Conservation (phyloP, 2,113 vertebrate genomes). For the Psephotus haematonotus region DNA sequence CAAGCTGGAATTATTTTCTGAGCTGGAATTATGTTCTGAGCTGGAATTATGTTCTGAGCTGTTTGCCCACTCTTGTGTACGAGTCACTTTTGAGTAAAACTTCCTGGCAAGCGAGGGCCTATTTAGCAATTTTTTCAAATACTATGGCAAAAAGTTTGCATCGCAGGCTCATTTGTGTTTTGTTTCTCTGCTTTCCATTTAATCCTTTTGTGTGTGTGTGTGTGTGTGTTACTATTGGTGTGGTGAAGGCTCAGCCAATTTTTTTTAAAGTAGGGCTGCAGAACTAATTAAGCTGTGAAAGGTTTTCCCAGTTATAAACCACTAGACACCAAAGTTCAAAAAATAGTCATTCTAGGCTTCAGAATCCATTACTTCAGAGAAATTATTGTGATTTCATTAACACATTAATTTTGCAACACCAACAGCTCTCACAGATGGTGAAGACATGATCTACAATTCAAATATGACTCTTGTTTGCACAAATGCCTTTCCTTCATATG, state of each 20-base stretch:
- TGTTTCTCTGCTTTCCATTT: constrained; percentile 40
- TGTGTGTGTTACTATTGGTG: constrained; percentile 51
- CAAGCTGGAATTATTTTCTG: constrained; percentile 75
- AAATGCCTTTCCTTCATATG: constrained; percentile 87
- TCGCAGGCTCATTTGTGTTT: constrained; percentile 50
- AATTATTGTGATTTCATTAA: constrained; percentile 91
- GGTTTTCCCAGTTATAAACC: constrained; percentile 80
- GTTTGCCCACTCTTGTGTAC: constrained; percentile 73
- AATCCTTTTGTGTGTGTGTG: background rate
- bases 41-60: constrained; percentile 75
- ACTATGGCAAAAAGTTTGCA: constrained; percentile 74
- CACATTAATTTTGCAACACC: constrained; percentile 88
- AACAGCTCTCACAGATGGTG: constrained; percentile 87
- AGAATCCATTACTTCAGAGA: constrained; percentile 82
- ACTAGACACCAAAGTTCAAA: constrained; percentile 83
- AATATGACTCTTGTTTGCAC: constrained; percentile 88
- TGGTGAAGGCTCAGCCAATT: constrained; percentile 68
- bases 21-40: constrained; percentile 75
- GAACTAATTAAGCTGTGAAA: constrained; percentile 82
- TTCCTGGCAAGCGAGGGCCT: constrained; percentile 73
- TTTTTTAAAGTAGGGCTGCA: constrained; percentile 72
- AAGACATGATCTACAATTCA: constrained; percentile 89
- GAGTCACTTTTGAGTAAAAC: constrained; percentile 75
- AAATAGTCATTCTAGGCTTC: constrained; percentile 81
- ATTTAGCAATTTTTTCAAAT: constrained; percentile 80